Conservation (phyloP, 2,797 vertebrate species). For the Leptoclinus maculatus region DNA sequence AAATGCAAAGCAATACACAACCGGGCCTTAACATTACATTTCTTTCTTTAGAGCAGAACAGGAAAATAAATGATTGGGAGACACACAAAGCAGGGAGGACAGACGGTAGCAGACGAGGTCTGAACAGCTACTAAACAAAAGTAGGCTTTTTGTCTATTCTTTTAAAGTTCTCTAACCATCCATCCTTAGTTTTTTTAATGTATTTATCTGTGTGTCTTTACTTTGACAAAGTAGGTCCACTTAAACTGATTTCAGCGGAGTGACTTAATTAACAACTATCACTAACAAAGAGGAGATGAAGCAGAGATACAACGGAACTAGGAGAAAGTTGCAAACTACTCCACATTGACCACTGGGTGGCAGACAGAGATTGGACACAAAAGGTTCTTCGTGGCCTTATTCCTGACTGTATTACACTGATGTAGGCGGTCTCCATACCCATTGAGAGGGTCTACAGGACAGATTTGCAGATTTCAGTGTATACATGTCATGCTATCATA, state of each 20-base stretch:
- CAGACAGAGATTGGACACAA: constrained; percentile 39
- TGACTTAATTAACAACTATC: background rate
- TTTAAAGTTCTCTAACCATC: background rate
- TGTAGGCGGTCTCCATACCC: background rate
- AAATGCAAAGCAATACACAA: constrained; percentile 43
- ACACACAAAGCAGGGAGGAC: constrained; percentile 40
- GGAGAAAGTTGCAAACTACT: background rate
- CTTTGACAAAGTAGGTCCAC: background rate
- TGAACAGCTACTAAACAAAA: constrained; percentile 46
- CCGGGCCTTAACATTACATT: background rate
- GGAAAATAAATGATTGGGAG: constrained; percentile 23
- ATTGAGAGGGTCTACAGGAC: background rate
- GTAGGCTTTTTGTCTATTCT: background rate
- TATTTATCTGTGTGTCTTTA: background rate
- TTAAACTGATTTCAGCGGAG: background rate
- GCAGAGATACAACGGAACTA: background rate
- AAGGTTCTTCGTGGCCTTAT: background rate
- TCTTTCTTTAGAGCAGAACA: constrained; percentile 23
- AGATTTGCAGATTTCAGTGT: background rate
- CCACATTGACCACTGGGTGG: constrained; percentile 73
- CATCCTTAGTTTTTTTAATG: background rate
- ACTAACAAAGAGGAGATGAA: background rate
- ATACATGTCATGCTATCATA: background rate
- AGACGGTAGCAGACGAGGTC: constrained; percentile 22
- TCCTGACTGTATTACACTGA: background rate